Percentiles rank a stretch among this genome's conserved stretches.
phyloP scores from a whole-genome alignment of 2,888 invertebrate species.

The Osmoderma eremita region DNA sequence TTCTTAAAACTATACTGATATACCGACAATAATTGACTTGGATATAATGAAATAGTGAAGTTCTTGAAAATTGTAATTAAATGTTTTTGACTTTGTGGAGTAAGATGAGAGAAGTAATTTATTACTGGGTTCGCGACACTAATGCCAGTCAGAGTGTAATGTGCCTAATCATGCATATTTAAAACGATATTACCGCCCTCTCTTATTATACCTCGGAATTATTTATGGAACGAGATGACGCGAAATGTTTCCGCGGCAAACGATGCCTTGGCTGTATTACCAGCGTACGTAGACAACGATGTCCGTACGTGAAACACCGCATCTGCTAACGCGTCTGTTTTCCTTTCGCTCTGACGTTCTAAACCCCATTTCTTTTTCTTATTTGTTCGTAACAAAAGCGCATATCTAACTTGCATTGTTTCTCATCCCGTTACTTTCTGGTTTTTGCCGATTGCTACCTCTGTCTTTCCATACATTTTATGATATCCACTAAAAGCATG shows the following conservation, averaged over 20 bases:
- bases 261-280: not conserved
- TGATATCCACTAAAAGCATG: not conserved
- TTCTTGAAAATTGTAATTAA: no score
- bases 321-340: constrained; percentile 14
- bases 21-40: no score
- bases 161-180: constrained; percentile 32
- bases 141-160: not conserved
- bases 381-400: no score
- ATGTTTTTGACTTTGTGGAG: no score
- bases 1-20: no score
- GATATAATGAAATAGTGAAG: no score
- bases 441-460: not conserved
- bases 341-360: not conserved
- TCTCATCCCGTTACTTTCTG: not conserved
- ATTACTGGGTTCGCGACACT: constrained; percentile 1
- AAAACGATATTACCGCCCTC: constrained; percentile 24
- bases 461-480: not conserved
- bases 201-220: constrained; percentile 27
- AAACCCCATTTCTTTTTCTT: no score
- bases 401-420: not conserved
- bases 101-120: not conserved
- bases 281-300: not conserved
- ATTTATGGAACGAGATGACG: constrained; percentile 30
- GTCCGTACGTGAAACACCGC: constrained; percentile 17
- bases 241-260: constrained; percentile 9